Percentiles rank a stretch among this genome's conserved stretches.
These are phyloP conservation scores for Hylia prasina DNA, from an alignment of 2,113 vertebrate genomes.

Conservation along the genomic window DNA sequence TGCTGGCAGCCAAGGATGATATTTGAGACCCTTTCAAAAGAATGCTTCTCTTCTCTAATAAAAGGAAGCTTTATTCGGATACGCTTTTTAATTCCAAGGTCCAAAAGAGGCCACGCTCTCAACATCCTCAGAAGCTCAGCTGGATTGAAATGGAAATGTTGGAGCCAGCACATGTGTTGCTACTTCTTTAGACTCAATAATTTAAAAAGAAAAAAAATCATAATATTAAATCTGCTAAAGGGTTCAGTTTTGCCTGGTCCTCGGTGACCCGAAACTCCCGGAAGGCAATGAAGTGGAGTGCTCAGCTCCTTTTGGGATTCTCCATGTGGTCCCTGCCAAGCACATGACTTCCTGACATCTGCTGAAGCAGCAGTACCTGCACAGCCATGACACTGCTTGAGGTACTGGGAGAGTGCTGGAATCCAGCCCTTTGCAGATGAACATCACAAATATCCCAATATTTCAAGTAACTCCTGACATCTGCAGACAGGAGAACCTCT, in stretches of 20 bases:
- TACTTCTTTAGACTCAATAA: constrained; percentile 9
- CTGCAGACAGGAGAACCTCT: background rate
- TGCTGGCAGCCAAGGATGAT: constrained; percentile 48
- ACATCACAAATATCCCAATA: background rate
- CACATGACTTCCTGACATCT: background rate
- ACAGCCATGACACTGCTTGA: background rate
- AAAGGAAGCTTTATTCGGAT: constrained; percentile 59
- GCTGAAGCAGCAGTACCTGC: background rate
- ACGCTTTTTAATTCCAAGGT: constrained; percentile 18
- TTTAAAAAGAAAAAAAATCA: background rate
- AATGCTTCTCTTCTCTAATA: constrained; percentile 45
- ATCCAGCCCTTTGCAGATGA: background rate
- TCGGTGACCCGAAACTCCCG: background rate
- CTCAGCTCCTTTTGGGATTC: background rate
- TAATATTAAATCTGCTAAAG: background rate
- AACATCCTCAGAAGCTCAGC: constrained; percentile 7
- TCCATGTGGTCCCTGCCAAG: background rate
- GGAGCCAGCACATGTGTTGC: constrained; percentile 27
- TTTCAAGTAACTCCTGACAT: background rate
- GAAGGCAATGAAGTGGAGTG: background rate
- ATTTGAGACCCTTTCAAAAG: constrained; percentile 66
- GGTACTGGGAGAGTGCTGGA: background rate
- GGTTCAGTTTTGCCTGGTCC: background rate
- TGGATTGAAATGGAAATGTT: constrained; percentile 13
- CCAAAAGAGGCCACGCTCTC: background rate